Evolutionary conservation across 2,888 invertebrate species (phyloP), one percentile per base, ranked within the genome.

Genomic region (Scotopteryx bipunctaria): DNA sequence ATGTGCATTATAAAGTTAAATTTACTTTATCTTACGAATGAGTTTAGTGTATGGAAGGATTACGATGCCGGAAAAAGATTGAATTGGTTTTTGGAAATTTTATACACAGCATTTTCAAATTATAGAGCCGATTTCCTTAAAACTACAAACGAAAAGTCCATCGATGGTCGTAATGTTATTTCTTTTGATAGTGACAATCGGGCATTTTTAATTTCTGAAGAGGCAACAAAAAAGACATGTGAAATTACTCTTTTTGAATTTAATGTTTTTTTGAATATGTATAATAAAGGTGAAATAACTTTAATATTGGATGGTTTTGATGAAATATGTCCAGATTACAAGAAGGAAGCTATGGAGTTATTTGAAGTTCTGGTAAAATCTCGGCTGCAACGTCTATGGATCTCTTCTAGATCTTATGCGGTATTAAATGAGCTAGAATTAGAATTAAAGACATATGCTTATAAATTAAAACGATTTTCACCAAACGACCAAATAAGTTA

Each of bases 241-340:
- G n/a, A 27, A 19, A n/a, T 15, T 8, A 3, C 14, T 27, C 3
- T 41, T 5, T 48, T 48, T 15, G 41, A 48, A 41, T 41, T 48
- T 21, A 25, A 35, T 3, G 4, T 11, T 21, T 48, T 48, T 29
- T 9, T 48, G 21, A 27, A 48, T 8, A 1, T 48, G 14, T 48
- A 35, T 35, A 48, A 41, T 5, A 25, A 27, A 8, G 5, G 11
- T 15, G 35, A 36, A 27, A 41, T 48, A 8, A 5, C 9, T 14
- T 4, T 48, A 6, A 29, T 67, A 21, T 54, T 66, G 5, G 66
- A 67, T 27, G 65, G 66, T 21, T 65, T 65, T 52, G 66, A 67
- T 52, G 66, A 67, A 59, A 65, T 67, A 23, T 60, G 59, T 42
- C 66, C 66, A 0, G 57, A 65, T 46, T 67, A 50, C 23, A 40